Conservation (phyloP, 2,113 vertebrate genomes). For the Recurvirostra avosetta region DNA sequence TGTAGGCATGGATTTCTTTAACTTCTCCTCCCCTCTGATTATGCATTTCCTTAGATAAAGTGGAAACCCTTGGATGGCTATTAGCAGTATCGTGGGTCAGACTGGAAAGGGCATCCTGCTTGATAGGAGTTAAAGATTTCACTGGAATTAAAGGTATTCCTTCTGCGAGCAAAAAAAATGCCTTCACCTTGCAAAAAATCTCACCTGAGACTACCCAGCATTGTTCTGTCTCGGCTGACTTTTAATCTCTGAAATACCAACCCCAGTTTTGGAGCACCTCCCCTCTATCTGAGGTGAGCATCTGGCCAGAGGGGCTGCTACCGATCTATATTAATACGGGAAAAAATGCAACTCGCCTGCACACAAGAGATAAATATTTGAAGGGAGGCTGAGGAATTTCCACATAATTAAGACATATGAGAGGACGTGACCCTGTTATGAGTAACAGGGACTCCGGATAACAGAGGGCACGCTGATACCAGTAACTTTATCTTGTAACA, state of each 20-base stretch:
- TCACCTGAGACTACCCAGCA: not conserved
- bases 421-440: not conserved
- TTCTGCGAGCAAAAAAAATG: not conserved
- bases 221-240: not conserved
- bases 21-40: slow-evolving; percentile 60
- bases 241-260: not conserved
- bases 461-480: not conserved
- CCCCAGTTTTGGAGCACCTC: not conserved
- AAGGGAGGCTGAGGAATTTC: slow-evolving; percentile 8
- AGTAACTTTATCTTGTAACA: not conserved
- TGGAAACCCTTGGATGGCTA: slow-evolving; percentile 36
- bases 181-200: not conserved
- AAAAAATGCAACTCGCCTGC: not conserved
- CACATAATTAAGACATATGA: slow-evolving; percentile 7
- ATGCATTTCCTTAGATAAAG: slow-evolving; percentile 51
- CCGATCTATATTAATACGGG: not conserved
- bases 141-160: not conserved
- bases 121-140: not conserved
- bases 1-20: slow-evolving; percentile 41
- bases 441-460: not conserved
- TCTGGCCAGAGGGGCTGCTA: not conserved
- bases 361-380: slow-evolving; percentile 31
- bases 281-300: not conserved
- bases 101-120: not conserved
- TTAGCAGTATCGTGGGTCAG: not conserved